A percentile compares a stretch with the other conserved stretches of the same genome.
These are phyloP conservation scores for Falco naumanni DNA, from an alignment of 2,797 vertebrate species.

Conservation along the genomic window DNA sequence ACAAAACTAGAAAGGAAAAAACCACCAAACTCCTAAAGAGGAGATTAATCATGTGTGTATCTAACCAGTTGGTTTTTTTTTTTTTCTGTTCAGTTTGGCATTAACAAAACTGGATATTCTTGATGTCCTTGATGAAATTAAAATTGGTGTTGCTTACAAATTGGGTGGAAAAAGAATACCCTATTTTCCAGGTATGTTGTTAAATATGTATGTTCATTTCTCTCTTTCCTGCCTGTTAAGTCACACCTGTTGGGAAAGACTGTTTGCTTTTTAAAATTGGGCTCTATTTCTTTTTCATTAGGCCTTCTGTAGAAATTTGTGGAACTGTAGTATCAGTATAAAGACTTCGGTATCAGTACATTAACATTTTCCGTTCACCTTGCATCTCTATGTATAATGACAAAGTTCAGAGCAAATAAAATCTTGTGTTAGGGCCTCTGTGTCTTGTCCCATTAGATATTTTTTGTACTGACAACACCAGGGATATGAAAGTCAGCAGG, in stretches of 20 bases:
- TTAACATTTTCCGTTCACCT: not conserved
- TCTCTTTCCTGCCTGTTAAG: not conserved
- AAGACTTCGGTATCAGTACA: not conserved
- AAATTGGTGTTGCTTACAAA: conserved; percentile 95
- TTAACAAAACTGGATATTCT: conserved; percentile 98
- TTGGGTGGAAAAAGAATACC: conserved; percentile 94
- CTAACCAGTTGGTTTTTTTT: not conserved
- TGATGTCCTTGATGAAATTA: conserved; percentile 94
- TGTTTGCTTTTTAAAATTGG: not conserved
- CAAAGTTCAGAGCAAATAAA: not conserved
- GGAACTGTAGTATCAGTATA: not conserved
- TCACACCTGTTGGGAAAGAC: not conserved
- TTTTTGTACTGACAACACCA: not conserved
- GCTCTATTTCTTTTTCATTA: not conserved
- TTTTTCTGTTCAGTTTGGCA: conserved; percentile 85
- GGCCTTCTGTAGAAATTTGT: not conserved
- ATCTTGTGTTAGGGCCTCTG: not conserved
- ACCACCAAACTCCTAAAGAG: not conserved
- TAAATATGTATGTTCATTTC: not conserved
- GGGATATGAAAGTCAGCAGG: not conserved
- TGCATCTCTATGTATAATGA: not conserved
- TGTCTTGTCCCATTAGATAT: not conserved
- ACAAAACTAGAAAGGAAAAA: not conserved
- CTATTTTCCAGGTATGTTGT: conserved; percentile 92
- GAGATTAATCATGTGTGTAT: not conserved